Evolutionary conservation across 1,140 invertebrate genomes (phyloP).

Genomic region (Zaprionus davidi): DNA sequence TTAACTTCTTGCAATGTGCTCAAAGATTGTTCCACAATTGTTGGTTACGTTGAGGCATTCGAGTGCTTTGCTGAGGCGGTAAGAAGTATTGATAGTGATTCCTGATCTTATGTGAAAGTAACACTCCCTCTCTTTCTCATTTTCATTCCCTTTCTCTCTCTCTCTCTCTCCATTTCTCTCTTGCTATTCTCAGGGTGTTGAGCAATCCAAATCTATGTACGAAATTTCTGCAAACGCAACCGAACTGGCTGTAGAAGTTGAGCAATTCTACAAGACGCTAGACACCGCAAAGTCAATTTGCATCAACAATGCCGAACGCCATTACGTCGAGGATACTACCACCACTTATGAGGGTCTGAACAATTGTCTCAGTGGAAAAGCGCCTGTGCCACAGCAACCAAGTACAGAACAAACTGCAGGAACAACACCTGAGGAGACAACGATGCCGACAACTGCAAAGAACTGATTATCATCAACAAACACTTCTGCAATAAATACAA

Average conservation of each 20-base stretch:
- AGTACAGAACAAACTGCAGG: neutral
- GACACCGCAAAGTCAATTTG: slow-evolving; percentile 28
- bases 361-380: slow-evolving; percentile 35
- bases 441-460: fast-evolving
- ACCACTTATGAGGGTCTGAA: slow-evolving; percentile 45
- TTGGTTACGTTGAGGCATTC: slow-evolving; percentile 42
- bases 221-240: slow-evolving; percentile 43
- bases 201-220: slow-evolving; percentile 56
- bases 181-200: slow-evolving; percentile 29
- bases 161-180: neutral
- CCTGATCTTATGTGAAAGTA: neutral
- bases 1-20: slow-evolving; percentile 21
- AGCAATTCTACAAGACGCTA: slow-evolving; percentile 15
- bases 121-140: neutral
- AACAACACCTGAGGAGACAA: too few relatives aligned
- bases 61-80: slow-evolving; percentile 56
- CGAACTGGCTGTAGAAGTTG: slow-evolving; percentile 19
- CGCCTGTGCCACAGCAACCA: neutral
- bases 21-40: slow-evolving; percentile 36
- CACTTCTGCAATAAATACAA: neutral
- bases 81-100: neutral
- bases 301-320: slow-evolving; percentile 42
- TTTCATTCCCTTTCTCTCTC: neutral
- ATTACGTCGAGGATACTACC: slow-evolving; percentile 42
- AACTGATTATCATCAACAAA: neutral